Conservation (phyloP, 2,113 vertebrate species). For the Vombatus ursinus region DNA sequence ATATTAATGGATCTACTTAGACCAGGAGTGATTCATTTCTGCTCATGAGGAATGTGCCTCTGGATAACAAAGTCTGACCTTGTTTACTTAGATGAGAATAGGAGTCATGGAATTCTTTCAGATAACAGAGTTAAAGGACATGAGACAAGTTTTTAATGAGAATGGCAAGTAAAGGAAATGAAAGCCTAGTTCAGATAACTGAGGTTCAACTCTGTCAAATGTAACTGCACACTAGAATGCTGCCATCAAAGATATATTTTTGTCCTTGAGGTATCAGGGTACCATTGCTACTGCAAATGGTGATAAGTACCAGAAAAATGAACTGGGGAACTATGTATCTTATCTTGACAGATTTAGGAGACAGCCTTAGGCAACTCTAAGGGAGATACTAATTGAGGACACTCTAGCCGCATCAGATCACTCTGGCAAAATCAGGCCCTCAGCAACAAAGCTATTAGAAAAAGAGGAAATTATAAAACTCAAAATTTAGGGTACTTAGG, state of each 20-base stretch:
- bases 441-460: background rate
- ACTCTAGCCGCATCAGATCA: background rate
- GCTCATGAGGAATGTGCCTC: background rate
- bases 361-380: slow-evolving; percentile 9
- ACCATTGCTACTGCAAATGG: background rate
- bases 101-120: background rate
- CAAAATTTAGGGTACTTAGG: slow-evolving; percentile 10
- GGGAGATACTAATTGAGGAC: slow-evolving; percentile 29
- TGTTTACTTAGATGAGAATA: slow-evolving; percentile 6
- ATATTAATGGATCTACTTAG: background rate
- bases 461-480: background rate
- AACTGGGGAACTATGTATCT: background rate
- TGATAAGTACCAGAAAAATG: slow-evolving; percentile 40
- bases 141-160: slow-evolving; percentile 23
- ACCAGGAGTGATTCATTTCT: slow-evolving; percentile 7
- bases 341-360: slow-evolving; percentile 31
- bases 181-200: background rate
- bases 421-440: background rate
- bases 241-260: slow-evolving; percentile 23
- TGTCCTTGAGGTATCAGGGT: slow-evolving; percentile 20
- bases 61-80: background rate
- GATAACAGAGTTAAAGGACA: background rate
- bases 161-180: slow-evolving; percentile 1
- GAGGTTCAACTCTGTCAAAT: background rate
- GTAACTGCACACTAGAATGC: background rate